Conservation (phyloP, 2,797 vertebrate species). For the Cyprinodon diabolis region DNA sequence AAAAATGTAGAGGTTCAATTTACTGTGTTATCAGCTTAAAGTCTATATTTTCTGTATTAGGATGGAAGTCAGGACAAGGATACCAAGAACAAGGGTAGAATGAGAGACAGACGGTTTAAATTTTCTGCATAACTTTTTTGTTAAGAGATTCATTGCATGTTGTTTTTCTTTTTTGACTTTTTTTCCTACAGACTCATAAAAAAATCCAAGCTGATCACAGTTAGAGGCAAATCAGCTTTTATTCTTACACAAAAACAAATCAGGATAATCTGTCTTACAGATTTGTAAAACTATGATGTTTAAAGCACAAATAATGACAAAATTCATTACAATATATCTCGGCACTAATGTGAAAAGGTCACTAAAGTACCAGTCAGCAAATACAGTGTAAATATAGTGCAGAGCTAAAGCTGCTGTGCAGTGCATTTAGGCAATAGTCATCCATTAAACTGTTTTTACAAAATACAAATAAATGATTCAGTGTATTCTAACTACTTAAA, state of each 20-base stretch:
- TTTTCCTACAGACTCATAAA: background rate
- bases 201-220: background rate
- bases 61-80: background rate
- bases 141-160: background rate
- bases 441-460: background rate
- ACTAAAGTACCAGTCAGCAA: slow-evolving; percentile 10
- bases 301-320: background rate
- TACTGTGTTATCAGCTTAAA: background rate
- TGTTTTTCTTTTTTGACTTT: background rate
- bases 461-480: slow-evolving; percentile 21
- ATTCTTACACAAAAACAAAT: background rate
- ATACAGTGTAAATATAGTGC: background rate
- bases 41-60: background rate
- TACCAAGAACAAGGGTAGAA: background rate
- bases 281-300: background rate
- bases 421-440: background rate
- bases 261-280: background rate
- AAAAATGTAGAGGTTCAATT: too few species aligned
- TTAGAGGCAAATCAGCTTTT: background rate
- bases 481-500: too few species aligned
- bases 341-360: background rate
- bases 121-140: background rate
- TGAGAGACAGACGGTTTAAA: background rate
- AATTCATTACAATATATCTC: background rate
- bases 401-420: background rate